Base-by-base conservation (phyloP, 2,113 vertebrate genomes). In the Pachyramphus minor region DNA sequence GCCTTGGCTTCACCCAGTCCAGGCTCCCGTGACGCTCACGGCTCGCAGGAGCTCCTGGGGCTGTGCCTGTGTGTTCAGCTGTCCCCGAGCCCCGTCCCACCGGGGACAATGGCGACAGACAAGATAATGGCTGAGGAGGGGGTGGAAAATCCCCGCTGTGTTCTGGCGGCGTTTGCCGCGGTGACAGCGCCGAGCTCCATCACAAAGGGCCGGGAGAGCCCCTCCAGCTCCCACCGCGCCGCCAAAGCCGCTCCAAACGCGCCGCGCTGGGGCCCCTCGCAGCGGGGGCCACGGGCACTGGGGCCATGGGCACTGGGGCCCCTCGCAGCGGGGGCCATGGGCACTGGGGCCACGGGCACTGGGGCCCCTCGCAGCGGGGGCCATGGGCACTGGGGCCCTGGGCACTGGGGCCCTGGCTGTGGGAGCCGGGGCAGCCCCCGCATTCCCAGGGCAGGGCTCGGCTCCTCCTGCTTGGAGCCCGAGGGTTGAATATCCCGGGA, bases 51-150 rank as follows among this genome's bases (percentile, higher is more conserved):
- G 69, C 69, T 77, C 80, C 15, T 68, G n/a, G 92, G 84, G 86
- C 72, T 64, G 87, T 81, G 66, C 20, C 72, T 64, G 87, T 81
- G 66, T 20, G 53, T 90, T 82, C 95, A 96, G 93, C 95, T 93
- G 95, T 89, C 90, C 90, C 60, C 2, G 1, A 78, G 71, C 52
- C 92, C 94, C 68, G 74, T 93, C 91, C 91, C 91, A 19, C 59
- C 52, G 60, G 69, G 87, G 90, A 94, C 93, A 94, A 94, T 90
- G 37, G 90, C 74, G 95, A 94, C 90, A 93, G 93, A 94, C 82
- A 88, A 96, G 87, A 93, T 89, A 95, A 94, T 89, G 93, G 95
- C 90, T 93, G 95, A 96, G 90, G 94, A 93, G 95, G 80, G 84
- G 94, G 93, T 94, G 95, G 90, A 93, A 94, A 96, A 96, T 94